Conservation (phyloP, 2,113 vertebrate species). For the Hyaena hyaena region DNA sequence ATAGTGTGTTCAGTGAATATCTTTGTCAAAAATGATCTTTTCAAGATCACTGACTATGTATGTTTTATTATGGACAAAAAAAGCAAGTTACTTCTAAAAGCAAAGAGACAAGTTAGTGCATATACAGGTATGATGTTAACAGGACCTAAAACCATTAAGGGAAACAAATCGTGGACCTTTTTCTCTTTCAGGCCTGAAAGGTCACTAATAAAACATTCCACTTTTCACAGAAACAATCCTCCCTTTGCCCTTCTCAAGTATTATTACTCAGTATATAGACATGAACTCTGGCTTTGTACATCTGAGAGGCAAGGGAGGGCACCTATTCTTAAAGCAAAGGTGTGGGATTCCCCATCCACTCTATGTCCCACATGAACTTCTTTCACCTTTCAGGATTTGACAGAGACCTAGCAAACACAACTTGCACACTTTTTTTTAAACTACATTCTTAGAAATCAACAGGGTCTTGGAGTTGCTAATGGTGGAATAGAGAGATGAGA, state of each 20-base stretch:
- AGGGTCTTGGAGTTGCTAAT: neutral
- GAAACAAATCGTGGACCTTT: neutral
- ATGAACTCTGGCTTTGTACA: neutral
- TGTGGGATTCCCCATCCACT: accelerated
- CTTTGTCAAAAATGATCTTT: slow-evolving; percentile 40
- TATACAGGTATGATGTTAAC: neutral
- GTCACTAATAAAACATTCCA: neutral
- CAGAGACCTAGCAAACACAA: neutral
- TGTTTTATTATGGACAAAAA: neutral
- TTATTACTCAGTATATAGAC: neutral
- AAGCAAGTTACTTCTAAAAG: slow-evolving; percentile 8
- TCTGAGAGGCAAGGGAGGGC: neutral
- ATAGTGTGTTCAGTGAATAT: neutral
- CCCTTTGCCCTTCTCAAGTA: neutral
- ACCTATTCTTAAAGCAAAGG: neutral
- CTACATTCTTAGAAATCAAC: neutral
- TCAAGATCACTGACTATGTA: neutral
- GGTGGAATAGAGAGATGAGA: neutral
- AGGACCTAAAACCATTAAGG: slow-evolving; percentile 11
- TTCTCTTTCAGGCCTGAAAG: neutral
- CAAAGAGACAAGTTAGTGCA: neutral
- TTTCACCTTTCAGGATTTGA: neutral
- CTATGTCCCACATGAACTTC: neutral
- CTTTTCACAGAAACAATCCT: neutral
- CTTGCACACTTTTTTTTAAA: neutral